phyloP scores from a whole-genome alignment of 2,113 vertebrate genomes.

The Amazona guildingii region DNA sequence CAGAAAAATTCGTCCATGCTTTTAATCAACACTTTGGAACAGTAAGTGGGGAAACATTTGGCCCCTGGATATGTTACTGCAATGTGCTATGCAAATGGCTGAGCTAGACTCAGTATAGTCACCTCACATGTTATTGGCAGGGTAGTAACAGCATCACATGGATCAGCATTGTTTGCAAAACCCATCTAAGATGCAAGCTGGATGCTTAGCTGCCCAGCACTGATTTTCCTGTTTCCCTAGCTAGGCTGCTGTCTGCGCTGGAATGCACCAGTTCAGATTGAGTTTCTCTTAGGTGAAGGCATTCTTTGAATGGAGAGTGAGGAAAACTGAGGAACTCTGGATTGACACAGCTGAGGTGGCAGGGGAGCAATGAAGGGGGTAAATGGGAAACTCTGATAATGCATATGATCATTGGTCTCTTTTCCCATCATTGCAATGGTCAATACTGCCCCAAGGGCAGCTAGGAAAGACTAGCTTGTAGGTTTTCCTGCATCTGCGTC shows the following conservation, averaged over 20 bases:
- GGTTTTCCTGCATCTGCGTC: neutral
- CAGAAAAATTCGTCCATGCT: neutral
- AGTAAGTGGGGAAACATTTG: neutral
- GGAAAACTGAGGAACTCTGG: neutral
- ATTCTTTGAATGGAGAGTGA: neutral
- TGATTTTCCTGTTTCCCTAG: neutral
- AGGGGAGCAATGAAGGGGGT: neutral
- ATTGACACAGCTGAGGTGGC: neutral
- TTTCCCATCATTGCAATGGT: neutral
- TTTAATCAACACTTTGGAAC: neutral
- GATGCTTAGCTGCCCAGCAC: neutral
- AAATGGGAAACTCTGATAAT: neutral
- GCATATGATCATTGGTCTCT: neutral
- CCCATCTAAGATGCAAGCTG: neutral
- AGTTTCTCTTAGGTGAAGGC: neutral
- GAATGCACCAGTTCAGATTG: neutral
- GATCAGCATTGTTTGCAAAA: neutral
- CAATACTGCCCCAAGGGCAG: neutral
- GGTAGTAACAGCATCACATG: accelerated
- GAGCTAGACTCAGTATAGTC: neutral
- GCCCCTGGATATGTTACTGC: neutral
- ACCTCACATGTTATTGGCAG: neutral
- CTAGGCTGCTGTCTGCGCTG: neutral
- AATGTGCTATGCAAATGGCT: neutral
- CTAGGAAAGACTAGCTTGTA: neutral